Conservation (phyloP, 2,797 vertebrate species). For the Carapus acus region DNA sequence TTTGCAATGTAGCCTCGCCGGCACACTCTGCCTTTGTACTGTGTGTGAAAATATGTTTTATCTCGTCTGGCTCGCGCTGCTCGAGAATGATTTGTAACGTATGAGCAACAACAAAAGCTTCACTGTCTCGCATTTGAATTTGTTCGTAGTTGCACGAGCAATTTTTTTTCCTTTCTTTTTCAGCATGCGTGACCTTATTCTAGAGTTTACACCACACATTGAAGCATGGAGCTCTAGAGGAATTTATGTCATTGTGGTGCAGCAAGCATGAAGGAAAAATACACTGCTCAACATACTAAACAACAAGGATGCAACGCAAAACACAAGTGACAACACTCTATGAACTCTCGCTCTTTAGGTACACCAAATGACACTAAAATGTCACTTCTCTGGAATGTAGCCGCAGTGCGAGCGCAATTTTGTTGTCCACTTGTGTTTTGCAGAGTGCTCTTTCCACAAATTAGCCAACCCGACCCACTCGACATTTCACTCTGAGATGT, state of each 20-base stretch:
- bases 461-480: neutral
- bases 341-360: neutral
- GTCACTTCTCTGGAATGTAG: neutral
- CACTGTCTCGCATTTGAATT: constrained; percentile 11
- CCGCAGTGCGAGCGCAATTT: constrained; percentile 4
- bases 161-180: neutral
- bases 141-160: neutral
- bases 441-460: constrained; percentile 1
- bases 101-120: constrained; percentile 19
- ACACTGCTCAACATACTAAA: neutral
- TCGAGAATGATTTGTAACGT: constrained; percentile 31
- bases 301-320: constrained; percentile 4
- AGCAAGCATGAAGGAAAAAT: neutral
- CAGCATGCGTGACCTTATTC: neutral
- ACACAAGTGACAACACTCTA: neutral
- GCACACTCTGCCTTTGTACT: constrained; percentile 59
- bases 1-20: constrained; percentile 57
- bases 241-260: neutral
- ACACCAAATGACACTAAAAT: neutral
- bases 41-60: constrained; percentile 52
- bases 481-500: constrained; percentile 7
- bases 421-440: neutral
- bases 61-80: constrained; percentile 38
- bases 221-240: neutral
- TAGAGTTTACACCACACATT: neutral